These are phyloP conservation scores for Brachirus orientalis DNA, from an alignment of 2,113 vertebrate species.

Conservation along the genomic window DNA sequence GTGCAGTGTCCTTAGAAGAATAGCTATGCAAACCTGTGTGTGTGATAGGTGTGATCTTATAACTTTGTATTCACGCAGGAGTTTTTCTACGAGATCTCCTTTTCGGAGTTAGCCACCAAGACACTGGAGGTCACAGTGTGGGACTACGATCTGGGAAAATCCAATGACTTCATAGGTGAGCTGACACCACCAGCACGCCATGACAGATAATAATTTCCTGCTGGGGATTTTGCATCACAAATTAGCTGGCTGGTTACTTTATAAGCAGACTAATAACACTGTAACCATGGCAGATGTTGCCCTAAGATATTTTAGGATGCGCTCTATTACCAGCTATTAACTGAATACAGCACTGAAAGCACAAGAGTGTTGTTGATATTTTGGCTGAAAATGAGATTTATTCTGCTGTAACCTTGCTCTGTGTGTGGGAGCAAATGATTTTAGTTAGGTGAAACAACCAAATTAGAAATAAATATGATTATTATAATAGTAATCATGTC, in stretches of 20 bases:
- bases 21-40: neutral
- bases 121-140: conserved; percentile 91
- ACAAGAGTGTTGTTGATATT: too few relatives aligned
- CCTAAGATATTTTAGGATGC: conserved; percentile 43
- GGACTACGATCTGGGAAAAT: conserved; percentile 91
- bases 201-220: too few relatives aligned
- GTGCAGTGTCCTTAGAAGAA: too few relatives aligned
- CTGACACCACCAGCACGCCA: neutral
- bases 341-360: too few relatives aligned
- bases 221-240: too few relatives aligned
- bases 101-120: conserved; percentile 84
- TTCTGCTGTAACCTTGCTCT: too few relatives aligned
- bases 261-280: conserved; percentile 7
- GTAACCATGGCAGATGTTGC: conserved; percentile 24
- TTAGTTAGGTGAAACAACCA: too few relatives aligned
- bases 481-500: too few relatives aligned
- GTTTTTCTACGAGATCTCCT: conserved; percentile 90
- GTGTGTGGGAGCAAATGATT: too few relatives aligned
- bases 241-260: neutral
- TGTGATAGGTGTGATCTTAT: conserved; percentile 1
- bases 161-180: conserved; percentile 92
- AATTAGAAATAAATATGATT: too few relatives aligned
- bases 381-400: too few relatives aligned
- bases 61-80: conserved; percentile 74
- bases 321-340: conserved; percentile 8